Conservation (phyloP, 1,140 invertebrate genomes). For the Drosophila kohkoa region DNA sequence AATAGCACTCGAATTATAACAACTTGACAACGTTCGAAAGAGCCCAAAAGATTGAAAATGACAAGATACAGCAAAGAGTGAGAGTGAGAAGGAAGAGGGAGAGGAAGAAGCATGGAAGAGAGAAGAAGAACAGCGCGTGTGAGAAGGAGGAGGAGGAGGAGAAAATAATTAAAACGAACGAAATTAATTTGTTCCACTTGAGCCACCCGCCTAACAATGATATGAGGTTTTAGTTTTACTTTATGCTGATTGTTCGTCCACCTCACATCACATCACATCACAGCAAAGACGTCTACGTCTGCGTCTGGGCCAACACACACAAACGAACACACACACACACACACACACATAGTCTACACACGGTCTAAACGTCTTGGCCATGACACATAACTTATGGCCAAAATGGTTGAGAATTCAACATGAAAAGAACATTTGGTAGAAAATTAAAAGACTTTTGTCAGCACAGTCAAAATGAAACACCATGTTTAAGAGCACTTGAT, state of each 20-base stretch:
- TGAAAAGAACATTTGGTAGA: conserved; percentile 56
- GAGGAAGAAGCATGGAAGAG: neutral
- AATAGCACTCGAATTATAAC: conserved; percentile 72
- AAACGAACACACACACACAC: neutral
- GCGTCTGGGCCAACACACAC: conserved; percentile 3
- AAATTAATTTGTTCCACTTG: conserved; percentile 83
- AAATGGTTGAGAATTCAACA: conserved; percentile 47
- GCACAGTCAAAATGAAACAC: conserved; percentile 13
- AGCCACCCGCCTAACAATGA: conserved; percentile 81
- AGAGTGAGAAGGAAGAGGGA: conserved; percentile 11
- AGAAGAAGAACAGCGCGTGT: conserved; percentile 41
- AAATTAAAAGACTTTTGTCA: conserved; percentile 48
- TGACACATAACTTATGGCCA: conserved; percentile 63
- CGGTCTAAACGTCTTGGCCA: conserved; percentile 48
- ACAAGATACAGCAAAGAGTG: conserved; percentile 9
- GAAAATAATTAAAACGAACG: conserved; percentile 72
- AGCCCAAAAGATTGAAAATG: conserved; percentile 1
- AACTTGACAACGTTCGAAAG: conserved; percentile 48
- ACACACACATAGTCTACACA: conserved; percentile 20
- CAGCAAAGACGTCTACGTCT: too few species aligned
- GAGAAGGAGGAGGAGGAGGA: neutral
- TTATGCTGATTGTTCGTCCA: conserved; percentile 41
- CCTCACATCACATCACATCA: neutral
- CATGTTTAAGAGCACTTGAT: neutral
- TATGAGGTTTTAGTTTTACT: conserved; percentile 57